phyloP scores from a whole-genome alignment of 2,888 invertebrate species.

The Pogonocherus hispidulus region DNA sequence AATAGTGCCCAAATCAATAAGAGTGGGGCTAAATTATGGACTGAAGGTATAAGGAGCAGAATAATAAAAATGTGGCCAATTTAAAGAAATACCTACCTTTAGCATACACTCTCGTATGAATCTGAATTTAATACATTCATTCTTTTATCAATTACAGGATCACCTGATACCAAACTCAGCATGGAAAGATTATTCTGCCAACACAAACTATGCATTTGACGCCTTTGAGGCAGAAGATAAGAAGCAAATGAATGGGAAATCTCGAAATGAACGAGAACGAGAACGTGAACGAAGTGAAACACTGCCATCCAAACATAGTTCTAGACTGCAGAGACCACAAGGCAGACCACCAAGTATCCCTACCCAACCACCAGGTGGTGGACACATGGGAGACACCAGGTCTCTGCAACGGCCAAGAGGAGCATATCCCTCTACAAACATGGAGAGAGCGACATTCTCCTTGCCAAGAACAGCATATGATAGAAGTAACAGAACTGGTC shows the following conservation, averaged over 20 bases:
- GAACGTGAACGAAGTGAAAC: constrained; percentile 56
- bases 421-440: constrained; percentile 56
- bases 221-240: constrained; percentile 88
- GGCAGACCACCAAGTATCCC: constrained; percentile 62
- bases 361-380: constrained; percentile 47
- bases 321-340: constrained; percentile 54
- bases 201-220: constrained; percentile 92
- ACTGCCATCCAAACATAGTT: constrained; percentile 53
- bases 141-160: constrained; percentile 72
- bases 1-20: no score
- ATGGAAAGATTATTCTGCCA: constrained; percentile 91
- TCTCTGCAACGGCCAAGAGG: constrained; percentile 74
- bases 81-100: no score
- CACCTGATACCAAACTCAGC: constrained; percentile 86
- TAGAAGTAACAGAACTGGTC: constrained; percentile 59
- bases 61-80: no score
- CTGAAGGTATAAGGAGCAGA: no score
- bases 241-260: constrained; percentile 56
- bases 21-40: no score
- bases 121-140: not conserved
- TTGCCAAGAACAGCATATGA: constrained; percentile 78
- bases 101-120: no score
- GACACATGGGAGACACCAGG: constrained; percentile 73
- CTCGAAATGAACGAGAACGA: constrained; percentile 49
- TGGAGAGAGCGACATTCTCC: constrained; percentile 81